A percentile compares a stretch with the other conserved stretches of the same genome.
Conservation (phyloP, 1,140 invertebrate species). For the Papilio polytes region DNA sequence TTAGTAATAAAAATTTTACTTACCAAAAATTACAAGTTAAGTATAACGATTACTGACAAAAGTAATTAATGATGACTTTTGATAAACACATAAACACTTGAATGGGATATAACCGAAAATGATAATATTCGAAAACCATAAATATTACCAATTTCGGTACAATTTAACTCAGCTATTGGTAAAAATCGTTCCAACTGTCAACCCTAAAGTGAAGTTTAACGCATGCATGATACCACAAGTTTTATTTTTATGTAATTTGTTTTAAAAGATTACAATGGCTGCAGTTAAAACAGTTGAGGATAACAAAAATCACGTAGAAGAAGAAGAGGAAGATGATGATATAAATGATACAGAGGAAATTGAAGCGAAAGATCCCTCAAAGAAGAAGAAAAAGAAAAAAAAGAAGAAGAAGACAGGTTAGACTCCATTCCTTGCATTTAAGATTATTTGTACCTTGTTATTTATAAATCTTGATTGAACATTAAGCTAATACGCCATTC, state of each 20-base stretch:
- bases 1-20: too few species aligned
- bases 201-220: slow-evolving; percentile 20
- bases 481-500: background rate
- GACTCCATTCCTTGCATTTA: slow-evolving; percentile 44
- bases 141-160: background rate
- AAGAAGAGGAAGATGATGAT: slow-evolving; percentile 66
- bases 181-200: background rate
- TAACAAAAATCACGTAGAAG: slow-evolving; percentile 64
- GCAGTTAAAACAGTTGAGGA: slow-evolving; percentile 75
- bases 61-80: too few species aligned
- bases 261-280: slow-evolving; percentile 63
- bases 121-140: background rate
- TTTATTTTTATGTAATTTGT: slow-evolving; percentile 44
- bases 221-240: slow-evolving; percentile 38
- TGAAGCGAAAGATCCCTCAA: slow-evolving; percentile 84
- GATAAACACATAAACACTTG: too few species aligned
- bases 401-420: slow-evolving; percentile 90
- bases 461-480: slow-evolving; percentile 40
- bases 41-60: too few species aligned
- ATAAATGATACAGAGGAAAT: slow-evolving; percentile 83
- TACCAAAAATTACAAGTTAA: too few species aligned
- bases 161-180: background rate
- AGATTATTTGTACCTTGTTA: slow-evolving; percentile 33
- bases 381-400: slow-evolving; percentile 90
- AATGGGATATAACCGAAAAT: background rate